A percentile compares a stretch with the other conserved stretches of the same genome.
phyloP scores from a whole-genome alignment of 1,140 invertebrate species.

The Brachionus manjavacas region DNA sequence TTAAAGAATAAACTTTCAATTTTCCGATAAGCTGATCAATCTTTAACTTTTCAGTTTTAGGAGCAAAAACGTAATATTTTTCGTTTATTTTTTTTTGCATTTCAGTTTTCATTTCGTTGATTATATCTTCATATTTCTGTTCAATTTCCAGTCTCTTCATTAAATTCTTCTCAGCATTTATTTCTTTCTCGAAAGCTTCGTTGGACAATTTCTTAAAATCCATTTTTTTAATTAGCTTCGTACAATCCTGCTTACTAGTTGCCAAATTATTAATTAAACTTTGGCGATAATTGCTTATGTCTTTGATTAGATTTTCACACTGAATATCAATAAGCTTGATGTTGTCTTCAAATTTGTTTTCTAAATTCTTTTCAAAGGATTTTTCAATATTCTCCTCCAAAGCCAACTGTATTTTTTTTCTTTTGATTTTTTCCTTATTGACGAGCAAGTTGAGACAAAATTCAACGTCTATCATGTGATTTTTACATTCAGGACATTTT shows the following conservation, averaged over 20 bases:
- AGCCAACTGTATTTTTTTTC: background rate
- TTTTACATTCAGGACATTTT: background rate
- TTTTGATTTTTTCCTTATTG: background rate
- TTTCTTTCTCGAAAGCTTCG: background rate
- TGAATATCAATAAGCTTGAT: background rate
- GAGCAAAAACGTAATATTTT: background rate
- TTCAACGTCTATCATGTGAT: background rate
- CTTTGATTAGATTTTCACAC: background rate
- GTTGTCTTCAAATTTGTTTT: background rate
- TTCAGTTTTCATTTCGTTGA: background rate
- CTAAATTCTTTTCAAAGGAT: background rate
- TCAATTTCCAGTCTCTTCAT: background rate
- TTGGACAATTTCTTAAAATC: background rate
- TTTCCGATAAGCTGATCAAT: background rate
- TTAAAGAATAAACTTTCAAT: background rate
- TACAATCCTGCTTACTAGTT: background rate
- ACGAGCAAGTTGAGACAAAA: background rate
- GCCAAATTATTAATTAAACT: background rate
- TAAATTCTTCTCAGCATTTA: background rate
- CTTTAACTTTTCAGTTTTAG: background rate
- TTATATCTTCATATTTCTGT: background rate
- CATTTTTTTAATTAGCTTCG: background rate
- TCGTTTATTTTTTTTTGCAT: background rate
- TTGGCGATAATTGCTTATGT: background rate
- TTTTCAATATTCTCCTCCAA: background rate